These are phyloP conservation scores for Microplitis manilae DNA, from an alignment of 2,888 invertebrate genomes.

Conservation along the genomic window DNA sequence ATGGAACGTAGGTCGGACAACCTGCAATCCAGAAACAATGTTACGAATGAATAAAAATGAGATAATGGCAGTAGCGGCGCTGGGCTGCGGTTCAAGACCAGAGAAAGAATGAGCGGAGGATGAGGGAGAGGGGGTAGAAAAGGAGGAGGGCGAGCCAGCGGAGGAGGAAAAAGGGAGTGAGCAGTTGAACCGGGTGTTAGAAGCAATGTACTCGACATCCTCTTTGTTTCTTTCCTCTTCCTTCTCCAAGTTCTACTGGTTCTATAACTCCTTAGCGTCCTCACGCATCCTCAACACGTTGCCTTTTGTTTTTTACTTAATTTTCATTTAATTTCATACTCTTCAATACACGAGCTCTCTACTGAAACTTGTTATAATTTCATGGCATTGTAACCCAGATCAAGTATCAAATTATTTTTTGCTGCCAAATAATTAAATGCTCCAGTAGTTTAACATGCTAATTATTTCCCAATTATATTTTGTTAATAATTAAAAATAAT, in stretches of 20 bases:
- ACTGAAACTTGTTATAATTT: conserved; percentile 50
- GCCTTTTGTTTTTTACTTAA: conserved; percentile 8
- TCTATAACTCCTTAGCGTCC: conserved; percentile 13
- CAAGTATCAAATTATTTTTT: too few species aligned
- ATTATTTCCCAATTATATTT: too few species aligned
- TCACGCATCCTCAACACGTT: conserved; percentile 3
- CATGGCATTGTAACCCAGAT: conserved; percentile 41
- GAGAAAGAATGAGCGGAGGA: conserved; percentile 24
- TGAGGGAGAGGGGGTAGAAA: not conserved
- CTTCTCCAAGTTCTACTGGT: conserved; percentile 5
- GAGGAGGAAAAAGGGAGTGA: not conserved
- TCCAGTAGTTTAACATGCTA: too few species aligned
- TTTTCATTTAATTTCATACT: conserved; percentile 5
- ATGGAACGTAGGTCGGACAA: conserved; percentile 55
- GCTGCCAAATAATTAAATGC: too few species aligned
- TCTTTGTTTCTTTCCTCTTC: conserved; percentile 22
- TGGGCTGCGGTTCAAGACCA: conserved; percentile 50
- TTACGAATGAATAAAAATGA: conserved; percentile 60
- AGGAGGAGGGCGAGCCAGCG: not conserved
- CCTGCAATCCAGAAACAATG: conserved; percentile 62
- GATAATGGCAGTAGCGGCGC: conserved; percentile 55
- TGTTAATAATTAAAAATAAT: too few species aligned
- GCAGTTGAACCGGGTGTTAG: conserved; percentile 45
- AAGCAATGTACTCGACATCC: conserved; percentile 45
- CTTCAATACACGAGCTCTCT: conserved; percentile 9